phyloP scores from a whole-genome alignment of 2,888 invertebrate genomes.

The Bimastos eiseni region DNA sequence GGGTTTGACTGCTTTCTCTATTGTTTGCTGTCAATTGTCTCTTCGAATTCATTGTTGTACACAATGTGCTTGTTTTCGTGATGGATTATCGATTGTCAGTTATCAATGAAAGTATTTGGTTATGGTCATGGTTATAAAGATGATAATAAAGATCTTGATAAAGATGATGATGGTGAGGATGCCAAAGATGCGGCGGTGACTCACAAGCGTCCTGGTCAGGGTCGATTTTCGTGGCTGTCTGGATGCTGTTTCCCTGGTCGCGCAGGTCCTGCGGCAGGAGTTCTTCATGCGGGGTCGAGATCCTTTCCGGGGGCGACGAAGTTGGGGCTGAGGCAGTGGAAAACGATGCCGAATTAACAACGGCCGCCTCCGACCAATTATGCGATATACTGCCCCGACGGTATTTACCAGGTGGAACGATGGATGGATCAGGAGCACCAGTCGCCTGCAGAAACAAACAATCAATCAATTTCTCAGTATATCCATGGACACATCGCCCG shows the following conservation, averaged over 20 bases:
- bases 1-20: too few species aligned
- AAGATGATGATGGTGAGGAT: too few species aligned
- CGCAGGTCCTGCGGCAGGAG: conserved; percentile 19
- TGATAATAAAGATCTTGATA: background rate
- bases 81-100: too few species aligned
- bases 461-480: too few species aligned
- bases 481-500: too few species aligned
- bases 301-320: background rate
- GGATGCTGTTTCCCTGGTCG: background rate
- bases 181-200: background rate
- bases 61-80: too few species aligned
- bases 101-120: too few species aligned
- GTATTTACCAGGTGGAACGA: conserved; percentile 41
- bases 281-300: conserved; percentile 14
- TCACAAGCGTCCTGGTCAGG: conserved; percentile 4
- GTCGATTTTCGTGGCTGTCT: conserved; percentile 25
- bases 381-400: conserved; percentile 39
- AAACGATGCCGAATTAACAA: conserved; percentile 22
- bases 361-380: conserved; percentile 38
- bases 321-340: conserved; percentile 15
- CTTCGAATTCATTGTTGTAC: too few species aligned
- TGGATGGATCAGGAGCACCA: conserved; percentile 32
- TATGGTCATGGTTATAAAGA: conserved; percentile 8
- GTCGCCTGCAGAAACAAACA: background rate
- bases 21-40: too few species aligned